A percentile compares a stretch with the other conserved stretches of the same genome.
These are phyloP conservation scores for Falco biarmicus DNA, from an alignment of 2,797 vertebrate species.

Conservation along the genomic window DNA sequence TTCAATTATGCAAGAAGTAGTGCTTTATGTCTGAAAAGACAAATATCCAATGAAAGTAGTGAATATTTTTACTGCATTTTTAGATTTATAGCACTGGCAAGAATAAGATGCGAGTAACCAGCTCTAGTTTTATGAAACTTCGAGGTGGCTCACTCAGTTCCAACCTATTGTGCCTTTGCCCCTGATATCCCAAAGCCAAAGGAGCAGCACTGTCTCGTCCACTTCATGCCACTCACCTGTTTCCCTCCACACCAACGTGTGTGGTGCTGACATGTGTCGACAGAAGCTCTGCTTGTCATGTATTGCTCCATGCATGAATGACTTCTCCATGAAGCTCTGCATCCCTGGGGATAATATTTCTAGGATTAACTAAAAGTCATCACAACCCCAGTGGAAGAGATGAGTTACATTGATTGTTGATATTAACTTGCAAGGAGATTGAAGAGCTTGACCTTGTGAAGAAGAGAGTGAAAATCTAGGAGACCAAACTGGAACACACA, in stretches of 20 bases:
- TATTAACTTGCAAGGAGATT: background rate
- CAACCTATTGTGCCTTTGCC: background rate
- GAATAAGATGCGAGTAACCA: background rate
- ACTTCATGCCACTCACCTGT: background rate
- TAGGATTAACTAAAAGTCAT: background rate
- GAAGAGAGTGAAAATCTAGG: background rate
- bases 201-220: background rate
- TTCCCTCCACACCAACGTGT: background rate
- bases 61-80: background rate
- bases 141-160: background rate
- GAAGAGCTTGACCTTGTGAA: background rate
- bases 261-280: background rate
- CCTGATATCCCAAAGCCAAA: too few relatives aligned
- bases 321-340: background rate
- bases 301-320: fast-evolving
- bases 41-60: background rate
- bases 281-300: background rate
- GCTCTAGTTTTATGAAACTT: too few relatives aligned
- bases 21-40: background rate
- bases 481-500: background rate
- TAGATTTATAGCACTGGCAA: too few relatives aligned
- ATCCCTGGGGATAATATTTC: background rate
- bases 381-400: background rate
- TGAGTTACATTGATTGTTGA: background rate
- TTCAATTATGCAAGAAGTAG: background rate